Evolutionary conservation across 2,797 vertebrate species (phyloP).

Genomic region (Sandelia bainsii): DNA sequence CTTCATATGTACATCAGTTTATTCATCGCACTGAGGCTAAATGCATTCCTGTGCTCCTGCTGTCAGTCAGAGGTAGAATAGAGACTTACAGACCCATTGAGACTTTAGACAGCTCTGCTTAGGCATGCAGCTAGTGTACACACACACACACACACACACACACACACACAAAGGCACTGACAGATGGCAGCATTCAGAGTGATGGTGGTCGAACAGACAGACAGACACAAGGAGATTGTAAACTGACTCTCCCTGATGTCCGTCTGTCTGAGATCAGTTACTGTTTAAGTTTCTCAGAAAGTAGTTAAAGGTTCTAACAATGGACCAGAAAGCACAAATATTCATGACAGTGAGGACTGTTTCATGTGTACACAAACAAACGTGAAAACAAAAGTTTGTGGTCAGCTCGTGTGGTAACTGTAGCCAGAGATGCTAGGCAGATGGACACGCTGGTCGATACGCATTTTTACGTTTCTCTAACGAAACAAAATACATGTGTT

Average conservation of each 20-base stretch:
- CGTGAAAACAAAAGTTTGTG: too few relatives aligned
- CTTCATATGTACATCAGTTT: constrained; percentile 50
- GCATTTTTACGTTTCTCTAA: too few relatives aligned
- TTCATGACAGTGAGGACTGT: too few relatives aligned
- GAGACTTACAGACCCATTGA: constrained; percentile 57
- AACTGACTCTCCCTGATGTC: constrained; percentile 37
- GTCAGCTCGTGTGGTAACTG: too few relatives aligned
- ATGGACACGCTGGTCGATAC: neutral
- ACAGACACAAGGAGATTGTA: constrained; percentile 40
- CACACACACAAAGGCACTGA: constrained; percentile 54
- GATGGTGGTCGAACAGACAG: constrained; percentile 49
- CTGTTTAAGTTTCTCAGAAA: constrained; percentile 24
- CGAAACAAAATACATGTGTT: too few relatives aligned
- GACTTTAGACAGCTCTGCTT: constrained; percentile 48
- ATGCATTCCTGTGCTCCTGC: constrained; percentile 54
- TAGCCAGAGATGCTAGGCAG: neutral
- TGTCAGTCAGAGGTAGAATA: constrained; percentile 60
- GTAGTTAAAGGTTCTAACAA: constrained; percentile 3
- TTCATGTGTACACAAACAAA: too few relatives aligned
- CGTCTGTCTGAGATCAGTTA: constrained; percentile 22
- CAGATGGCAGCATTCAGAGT: constrained; percentile 65
- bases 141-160: constrained; percentile 41
- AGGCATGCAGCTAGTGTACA: constrained; percentile 61
- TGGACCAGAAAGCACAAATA: neutral
- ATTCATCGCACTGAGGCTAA: constrained; percentile 44